phyloP scores from a whole-genome alignment of 2,797 vertebrate genomes.

The Anguilla pacifica region DNA sequence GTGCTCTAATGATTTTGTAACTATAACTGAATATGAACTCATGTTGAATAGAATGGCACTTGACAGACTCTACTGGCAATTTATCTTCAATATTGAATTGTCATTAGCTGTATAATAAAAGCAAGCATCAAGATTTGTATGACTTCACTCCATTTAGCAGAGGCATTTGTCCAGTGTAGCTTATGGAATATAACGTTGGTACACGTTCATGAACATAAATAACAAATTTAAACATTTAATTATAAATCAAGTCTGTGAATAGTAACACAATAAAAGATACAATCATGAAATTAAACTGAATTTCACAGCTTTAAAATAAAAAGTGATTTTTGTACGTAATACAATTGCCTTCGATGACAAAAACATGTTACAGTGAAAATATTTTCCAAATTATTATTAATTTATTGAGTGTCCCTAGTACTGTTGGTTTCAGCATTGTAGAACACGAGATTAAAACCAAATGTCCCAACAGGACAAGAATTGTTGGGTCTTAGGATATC shows the following conservation, averaged over 20 bases:
- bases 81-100: not conserved
- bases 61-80: not conserved
- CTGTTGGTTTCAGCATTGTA: no score
- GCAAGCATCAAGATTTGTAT: not conserved
- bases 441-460: no score
- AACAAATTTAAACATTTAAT: not conserved
- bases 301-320: not conserved
- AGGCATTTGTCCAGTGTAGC: not conserved
- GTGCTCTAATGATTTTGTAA: not conserved
- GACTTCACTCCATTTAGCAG: not conserved
- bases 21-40: not conserved
- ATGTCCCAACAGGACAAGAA: no score
- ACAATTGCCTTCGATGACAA: no score
- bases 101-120: not conserved
- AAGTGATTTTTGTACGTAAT: no score
- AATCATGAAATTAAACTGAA: not conserved
- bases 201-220: not conserved
- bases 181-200: not conserved
- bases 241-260: not conserved
- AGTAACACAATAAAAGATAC: not conserved
- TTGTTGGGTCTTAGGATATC: no score
- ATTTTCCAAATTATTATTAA: no score
- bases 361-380: no score
- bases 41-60: not conserved
- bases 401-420: no score